phyloP scores from a whole-genome alignment of 2,888 invertebrate genomes.

The Caradrina kadenii region DNA sequence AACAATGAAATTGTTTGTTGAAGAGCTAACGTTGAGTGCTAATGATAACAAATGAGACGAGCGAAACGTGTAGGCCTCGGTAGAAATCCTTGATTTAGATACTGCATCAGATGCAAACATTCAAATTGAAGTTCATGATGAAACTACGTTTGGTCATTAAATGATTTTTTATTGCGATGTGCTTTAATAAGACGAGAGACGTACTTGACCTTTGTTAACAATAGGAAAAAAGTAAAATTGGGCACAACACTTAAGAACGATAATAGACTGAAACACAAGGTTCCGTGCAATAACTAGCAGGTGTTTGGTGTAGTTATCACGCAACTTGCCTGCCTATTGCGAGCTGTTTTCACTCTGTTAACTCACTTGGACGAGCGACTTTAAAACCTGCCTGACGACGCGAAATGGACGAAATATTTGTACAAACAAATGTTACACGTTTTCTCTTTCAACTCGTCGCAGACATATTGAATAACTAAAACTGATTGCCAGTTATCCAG shows the following conservation, averaged over 20 bases:
- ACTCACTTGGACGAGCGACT: constrained; percentile 76
- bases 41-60: constrained; percentile 82
- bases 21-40: constrained; percentile 79
- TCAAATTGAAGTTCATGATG: constrained; percentile 68
- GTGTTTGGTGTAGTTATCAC: constrained; percentile 82
- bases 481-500: constrained; percentile 33
- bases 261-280: constrained; percentile 78
- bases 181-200: constrained; percentile 63
- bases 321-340: constrained; percentile 76
- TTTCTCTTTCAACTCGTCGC: constrained; percentile 80
- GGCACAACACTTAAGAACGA: constrained; percentile 70
- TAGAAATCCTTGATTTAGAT: constrained; percentile 73
- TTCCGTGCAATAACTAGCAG: constrained; percentile 78
- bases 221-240: constrained; percentile 73
- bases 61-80: constrained; percentile 66
- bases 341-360: constrained; percentile 83
- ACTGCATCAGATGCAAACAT: constrained; percentile 63
- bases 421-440: constrained; percentile 80
- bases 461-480: constrained; percentile 70
- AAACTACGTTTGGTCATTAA: constrained; percentile 53
- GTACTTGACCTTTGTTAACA: constrained; percentile 83
- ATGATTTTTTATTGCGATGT: constrained; percentile 67
- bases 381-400: constrained; percentile 80
- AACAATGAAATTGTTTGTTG: constrained; percentile 84
- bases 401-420: constrained; percentile 84